Base-by-base conservation (phyloP, 2,113 vertebrate species). In the Sorex araneus region DNA sequence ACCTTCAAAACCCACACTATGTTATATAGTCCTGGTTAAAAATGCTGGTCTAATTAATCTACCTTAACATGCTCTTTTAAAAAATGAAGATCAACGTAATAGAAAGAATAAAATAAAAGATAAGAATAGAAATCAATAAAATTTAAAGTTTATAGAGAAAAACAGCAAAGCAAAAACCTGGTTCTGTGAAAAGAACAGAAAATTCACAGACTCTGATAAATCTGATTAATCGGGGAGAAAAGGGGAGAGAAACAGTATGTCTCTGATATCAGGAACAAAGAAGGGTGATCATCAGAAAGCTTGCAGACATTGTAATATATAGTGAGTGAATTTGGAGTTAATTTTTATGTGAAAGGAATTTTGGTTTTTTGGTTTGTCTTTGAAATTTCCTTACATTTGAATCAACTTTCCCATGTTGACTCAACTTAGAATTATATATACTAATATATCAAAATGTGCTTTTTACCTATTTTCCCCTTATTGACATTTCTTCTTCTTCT, bases 191-290 rank as follows among this genome's bases (percentile, higher is more conserved):
- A 57, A 81, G 32, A 57, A 63, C 21, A 50, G 47, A 70, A 87
- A 75, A 82, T 82, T 34, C 21, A 21, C 84, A 80, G 75, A 76
- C 23, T 86, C 28, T 64, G 86, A 85, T n/a, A n/a, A n/a, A n/a
- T n/a, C n/a, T n/a, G 12, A 82, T 4, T 82, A 6, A 50, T 25
- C 3, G 67, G 16, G 47, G 2, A 28, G 6, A 76, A 0, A 66
- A 12, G 13, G 5, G 28, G 25, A 28, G 6, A 50, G 6, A 70
- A 70, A 54, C 18, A 4, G 63, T 36, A 34, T 10, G 21, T 64
- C 43, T 36, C 4, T 18, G 30, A 63, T 43, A 1, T 71, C 23
- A 25, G 63, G 9, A 88, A 89, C 80, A 79, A 92, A 86, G 67
- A 83, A n/a, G 43, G 3, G 3, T 13, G 70, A 23, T 73, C 4